phyloP scores from a whole-genome alignment of 2,888 invertebrate species.

The Gryllus longicercus region DNA sequence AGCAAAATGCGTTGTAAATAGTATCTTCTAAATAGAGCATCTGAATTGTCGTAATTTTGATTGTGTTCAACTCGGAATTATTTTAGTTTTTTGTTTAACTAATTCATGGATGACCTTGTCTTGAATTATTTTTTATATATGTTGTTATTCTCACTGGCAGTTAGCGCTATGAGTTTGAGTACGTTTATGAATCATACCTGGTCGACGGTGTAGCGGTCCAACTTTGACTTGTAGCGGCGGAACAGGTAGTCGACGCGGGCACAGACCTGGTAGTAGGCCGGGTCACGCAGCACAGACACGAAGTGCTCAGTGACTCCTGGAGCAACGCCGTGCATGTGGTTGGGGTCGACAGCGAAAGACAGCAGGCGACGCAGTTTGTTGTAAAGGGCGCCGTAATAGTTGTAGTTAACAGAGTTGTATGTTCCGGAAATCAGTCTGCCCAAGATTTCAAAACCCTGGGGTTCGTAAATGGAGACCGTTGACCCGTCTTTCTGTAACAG shows the following conservation, averaged over 20 bases:
- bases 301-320: conserved; percentile 44
- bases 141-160: too few relatives aligned
- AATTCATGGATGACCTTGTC: too few relatives aligned
- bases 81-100: too few relatives aligned
- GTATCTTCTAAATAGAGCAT: not conserved
- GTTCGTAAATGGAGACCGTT: conserved; percentile 28
- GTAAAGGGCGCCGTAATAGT: conserved; percentile 42
- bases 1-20: conserved; percentile 19
- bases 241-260: conserved; percentile 43
- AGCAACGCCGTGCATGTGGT: conserved; percentile 26
- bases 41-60: too few relatives aligned
- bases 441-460: conserved; percentile 31
- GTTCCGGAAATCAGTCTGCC: conserved; percentile 46
- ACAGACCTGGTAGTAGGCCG: conserved; percentile 44
- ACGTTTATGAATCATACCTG: conserved; percentile 24
- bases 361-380: conserved; percentile 34
- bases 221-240: conserved; percentile 42
- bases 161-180: too few relatives aligned
- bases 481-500: not conserved
- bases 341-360: not conserved
- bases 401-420: conserved; percentile 37
- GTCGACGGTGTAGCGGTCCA: conserved; percentile 41
- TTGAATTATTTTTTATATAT: too few relatives aligned
- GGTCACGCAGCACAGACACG: conserved; percentile 44
- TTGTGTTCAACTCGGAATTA: too few relatives aligned